Evolutionary conservation across 1,140 invertebrate species (phyloP), one percentile per base, ranked within the genome.

Genomic region (Doryteuthis pealeii): DNA sequence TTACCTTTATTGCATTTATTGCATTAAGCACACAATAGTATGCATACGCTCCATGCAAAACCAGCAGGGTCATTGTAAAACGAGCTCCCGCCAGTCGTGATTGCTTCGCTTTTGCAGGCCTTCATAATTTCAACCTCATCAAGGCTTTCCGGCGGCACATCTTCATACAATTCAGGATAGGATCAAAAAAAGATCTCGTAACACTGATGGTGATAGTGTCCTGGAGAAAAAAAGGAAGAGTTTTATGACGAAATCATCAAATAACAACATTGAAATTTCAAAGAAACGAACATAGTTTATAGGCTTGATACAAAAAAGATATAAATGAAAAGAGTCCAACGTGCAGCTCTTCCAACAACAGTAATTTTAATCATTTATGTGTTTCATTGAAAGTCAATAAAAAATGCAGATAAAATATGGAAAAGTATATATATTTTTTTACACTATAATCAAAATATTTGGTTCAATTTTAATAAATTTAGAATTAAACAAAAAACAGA

Each of bases 21-120:
- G 86, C 97, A 99, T n/a, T 99, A n/a, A n/a, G n/a, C n/a, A n/a
- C n/a, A n/a, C n/a, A 95, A 86, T 99, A 99, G 86, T 99, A 99
- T 10, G 97, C 96, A 85, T 99, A 99, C 96, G 91, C 80, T 99
- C 96, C 95, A 99, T 97, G 97, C 96, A 88, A 94, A 96, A 0
- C 91, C 90, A 1, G 93, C 92, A 8, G 96, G 92, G 86, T 98
- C 94, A 77, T 94, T 92, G 78, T 91, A 91, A 77, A 93, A 93
- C 2, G 84, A 76, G 3, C 91, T 91, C 2, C 93, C 92, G 14
- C 91, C 89, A 8, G 91, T 89, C 33, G 90, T 89, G 70, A 93
- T 92, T n/a, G 92, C 92, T 79, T 94, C 93, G 6, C 92, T 91
- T 76, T 91, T 91, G 80, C 94, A 91, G 31, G 96, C 87, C 8